Conservation (phyloP, 2,797 vertebrate species). For the Fringilla coelebs region DNA sequence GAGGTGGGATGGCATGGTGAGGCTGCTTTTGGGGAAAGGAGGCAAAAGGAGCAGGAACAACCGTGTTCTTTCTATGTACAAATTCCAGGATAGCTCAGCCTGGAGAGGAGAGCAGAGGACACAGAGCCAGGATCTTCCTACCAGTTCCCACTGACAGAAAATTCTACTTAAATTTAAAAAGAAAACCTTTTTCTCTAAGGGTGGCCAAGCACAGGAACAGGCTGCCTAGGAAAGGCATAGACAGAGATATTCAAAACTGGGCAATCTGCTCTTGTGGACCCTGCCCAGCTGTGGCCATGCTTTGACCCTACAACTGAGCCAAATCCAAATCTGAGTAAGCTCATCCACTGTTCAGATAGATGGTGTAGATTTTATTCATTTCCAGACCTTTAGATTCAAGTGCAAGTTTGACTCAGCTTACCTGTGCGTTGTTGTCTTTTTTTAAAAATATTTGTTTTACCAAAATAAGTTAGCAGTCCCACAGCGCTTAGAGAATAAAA, state of each 20-base stretch:
- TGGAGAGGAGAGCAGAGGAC: background rate
- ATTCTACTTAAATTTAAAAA: background rate
- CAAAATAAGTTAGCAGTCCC: background rate
- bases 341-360: background rate
- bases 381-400: background rate
- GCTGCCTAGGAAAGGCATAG: background rate
- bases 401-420: background rate
- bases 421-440: accelerated
- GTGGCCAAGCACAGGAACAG: background rate
- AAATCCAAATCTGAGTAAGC: background rate
- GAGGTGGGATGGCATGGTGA: background rate
- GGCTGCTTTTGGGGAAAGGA: background rate
- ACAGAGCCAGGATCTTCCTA: background rate
- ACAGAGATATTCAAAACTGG: background rate
- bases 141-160: background rate
- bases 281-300: background rate
- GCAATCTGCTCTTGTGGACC: background rate
- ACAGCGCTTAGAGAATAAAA: background rate
- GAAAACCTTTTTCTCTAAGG: background rate
- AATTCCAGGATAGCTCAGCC: background rate
- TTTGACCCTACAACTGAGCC: background rate
- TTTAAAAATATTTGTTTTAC: background rate
- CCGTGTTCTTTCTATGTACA: background rate
- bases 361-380: background rate
- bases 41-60: background rate